Evolutionary conservation across 92 coral and sea anemone species (phyloP).

Genomic region (Palythoa grandis): DNA sequence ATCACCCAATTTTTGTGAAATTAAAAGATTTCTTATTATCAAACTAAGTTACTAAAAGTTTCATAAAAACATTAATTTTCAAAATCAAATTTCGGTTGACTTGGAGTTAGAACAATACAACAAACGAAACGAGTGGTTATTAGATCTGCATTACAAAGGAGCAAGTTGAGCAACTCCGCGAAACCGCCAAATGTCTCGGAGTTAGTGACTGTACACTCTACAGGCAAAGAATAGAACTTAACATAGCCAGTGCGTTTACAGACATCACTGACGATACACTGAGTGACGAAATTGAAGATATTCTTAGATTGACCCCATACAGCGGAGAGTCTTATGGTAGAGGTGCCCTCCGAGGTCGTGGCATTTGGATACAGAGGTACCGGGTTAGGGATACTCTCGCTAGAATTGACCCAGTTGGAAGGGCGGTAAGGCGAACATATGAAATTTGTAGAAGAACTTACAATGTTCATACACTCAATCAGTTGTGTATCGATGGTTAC

Average conservation of each 20-base stretch:
- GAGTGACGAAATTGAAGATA: background rate
- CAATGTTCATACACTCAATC: constrained; percentile 20
- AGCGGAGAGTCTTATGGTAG: background rate
- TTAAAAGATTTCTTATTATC: too few relatives aligned
- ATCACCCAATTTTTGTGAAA: too few relatives aligned
- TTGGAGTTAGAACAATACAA: constrained; percentile 11
- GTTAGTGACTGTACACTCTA: background rate
- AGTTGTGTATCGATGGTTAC: constrained; percentile 49
- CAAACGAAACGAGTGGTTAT: constrained; percentile 12
- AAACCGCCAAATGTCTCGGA: constrained; percentile 16
- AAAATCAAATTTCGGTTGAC: constrained; percentile 20
- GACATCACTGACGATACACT: background rate
- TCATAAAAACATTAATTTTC: too few relatives aligned
- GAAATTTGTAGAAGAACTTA: constrained; percentile 12
- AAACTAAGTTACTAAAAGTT: too few relatives aligned
- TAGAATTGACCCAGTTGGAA: constrained; percentile 17
- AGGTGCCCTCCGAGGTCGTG: constrained; percentile 28
- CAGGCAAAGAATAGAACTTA: constrained; percentile 10
- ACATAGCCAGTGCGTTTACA: constrained; percentile 1
- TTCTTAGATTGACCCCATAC: constrained; percentile 3
- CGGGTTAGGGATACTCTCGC: constrained; percentile 14
- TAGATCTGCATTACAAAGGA: constrained; percentile 4
- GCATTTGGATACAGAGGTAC: constrained; percentile 25
- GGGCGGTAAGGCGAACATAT: background rate
- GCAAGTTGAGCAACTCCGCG: constrained; percentile 19